Evolutionary conservation across 1,140 invertebrate genomes (phyloP).

Genomic region (Pollicipes pollicipes): DNA sequence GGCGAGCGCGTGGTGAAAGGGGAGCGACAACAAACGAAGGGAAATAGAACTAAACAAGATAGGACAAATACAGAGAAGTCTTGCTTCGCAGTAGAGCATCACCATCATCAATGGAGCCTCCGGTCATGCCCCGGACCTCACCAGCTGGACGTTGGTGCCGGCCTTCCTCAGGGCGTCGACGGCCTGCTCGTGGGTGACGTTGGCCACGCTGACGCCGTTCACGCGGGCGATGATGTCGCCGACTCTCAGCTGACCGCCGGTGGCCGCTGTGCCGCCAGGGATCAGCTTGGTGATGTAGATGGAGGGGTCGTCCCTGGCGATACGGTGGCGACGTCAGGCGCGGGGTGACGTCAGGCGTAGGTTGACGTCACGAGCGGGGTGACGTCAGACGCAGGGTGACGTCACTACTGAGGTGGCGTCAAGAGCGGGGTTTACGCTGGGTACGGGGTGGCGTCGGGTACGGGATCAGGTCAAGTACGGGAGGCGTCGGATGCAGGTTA

Average conservation of each 20-base stretch:
- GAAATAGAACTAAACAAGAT: no score
- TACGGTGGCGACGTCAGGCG: neutral
- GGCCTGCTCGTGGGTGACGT: conserved; percentile 78
- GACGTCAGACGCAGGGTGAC: no score
- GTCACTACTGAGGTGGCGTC: no score
- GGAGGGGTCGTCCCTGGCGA: conserved; percentile 37
- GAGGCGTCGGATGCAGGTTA: no score
- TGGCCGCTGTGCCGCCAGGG: conserved; percentile 85
- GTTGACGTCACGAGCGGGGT: neutral
- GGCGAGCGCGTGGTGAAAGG: no score
- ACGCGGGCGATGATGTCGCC: conserved; percentile 78
- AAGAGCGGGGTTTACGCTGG: no score
- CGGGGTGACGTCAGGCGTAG: neutral
- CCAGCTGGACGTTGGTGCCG: conserved; percentile 80
- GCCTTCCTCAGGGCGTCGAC: conserved; percentile 92
- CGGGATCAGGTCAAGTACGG: no score
- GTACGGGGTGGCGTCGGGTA: no score
- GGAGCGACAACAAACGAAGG: no score
- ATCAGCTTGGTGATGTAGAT: conserved; percentile 99
- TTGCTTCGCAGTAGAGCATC: no score
- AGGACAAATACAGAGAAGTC: no score
- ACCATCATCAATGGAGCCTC: neutral
- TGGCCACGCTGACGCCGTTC: conserved; percentile 74
- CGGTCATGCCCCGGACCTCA: conserved; percentile 23
- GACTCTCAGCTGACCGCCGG: conserved; percentile 65